A percentile compares a stretch with the other conserved stretches of the same genome.
phyloP scores from a whole-genome alignment of 2,113 vertebrate genomes.

The Pomatostomus ruficeps region DNA sequence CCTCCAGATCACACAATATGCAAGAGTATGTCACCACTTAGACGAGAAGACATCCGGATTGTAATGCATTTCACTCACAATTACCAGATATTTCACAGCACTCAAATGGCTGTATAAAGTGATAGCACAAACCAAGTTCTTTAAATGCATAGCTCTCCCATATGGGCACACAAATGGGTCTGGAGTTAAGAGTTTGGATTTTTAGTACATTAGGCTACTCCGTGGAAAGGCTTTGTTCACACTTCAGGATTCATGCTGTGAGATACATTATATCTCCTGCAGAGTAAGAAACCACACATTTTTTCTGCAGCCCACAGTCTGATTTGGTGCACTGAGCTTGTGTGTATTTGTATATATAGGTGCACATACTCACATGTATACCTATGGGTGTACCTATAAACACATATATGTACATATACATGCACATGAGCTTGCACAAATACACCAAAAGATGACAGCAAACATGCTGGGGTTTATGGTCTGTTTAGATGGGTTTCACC shows the following conservation, averaged over 20 bases:
- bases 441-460: background rate
- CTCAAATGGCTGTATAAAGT: background rate
- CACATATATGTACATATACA: rapidly evolving
- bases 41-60: background rate
- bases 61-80: background rate
- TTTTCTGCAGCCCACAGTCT: background rate
- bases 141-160: background rate
- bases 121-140: background rate
- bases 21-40: background rate
- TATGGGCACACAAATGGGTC: background rate
- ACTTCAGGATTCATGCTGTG: background rate
- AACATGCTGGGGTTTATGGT: background rate
- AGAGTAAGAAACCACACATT: background rate
- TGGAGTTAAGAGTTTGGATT: background rate
- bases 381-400: background rate
- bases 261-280: background rate
- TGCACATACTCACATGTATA: rapidly evolving
- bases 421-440: rapidly evolving
- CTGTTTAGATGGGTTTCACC: background rate
- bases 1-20: background rate
- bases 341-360: background rate
- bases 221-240: background rate
- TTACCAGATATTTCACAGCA: background rate
- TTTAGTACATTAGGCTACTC: background rate
- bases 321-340: background rate